Evolutionary conservation across 2,888 invertebrate genomes (phyloP), one percentile per base, ranked within the genome.

Genomic region (Leucophora obtusa): DNA sequence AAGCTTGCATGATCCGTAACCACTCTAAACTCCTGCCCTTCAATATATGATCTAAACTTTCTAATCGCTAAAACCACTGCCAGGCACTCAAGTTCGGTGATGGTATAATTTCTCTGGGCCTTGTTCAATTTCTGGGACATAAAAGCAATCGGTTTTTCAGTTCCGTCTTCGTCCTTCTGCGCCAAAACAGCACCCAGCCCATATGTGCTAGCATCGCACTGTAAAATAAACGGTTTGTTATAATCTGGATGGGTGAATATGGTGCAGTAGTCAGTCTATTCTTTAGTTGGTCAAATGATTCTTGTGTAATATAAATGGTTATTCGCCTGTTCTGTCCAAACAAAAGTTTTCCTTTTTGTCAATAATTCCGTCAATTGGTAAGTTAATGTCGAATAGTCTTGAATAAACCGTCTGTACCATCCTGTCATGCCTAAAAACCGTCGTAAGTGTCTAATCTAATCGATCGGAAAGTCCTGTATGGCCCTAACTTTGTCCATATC

Each of bases 401-500:
- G 14, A n/a, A 70, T 70, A 21, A 59, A 70, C 1, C 50, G 17
- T 5, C 63, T 8, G 8, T 63, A 47, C 81, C 72, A 51, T 18
- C 51, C 51, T 18, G 51, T 17, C 17, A 51, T 10, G 7, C 51
- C 17, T 1, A 51, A n/a, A 82, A 82, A 76, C 11, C 75, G 21
- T 35, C 78, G n/a, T 2, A 77, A 28, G 17, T 78, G 63, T 50
- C 47, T 63, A 14, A 43, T n/a, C n/a, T n/a, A 14, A 1, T 63
- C 51, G 1, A n/a, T n/a, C n/a, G 51, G 51, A 17, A 17, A 51
- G 1, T 17, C 15, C 6, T 17, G 47, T 1, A 79, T 74, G 5
- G 76, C 54, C 0, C 17, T 11, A 1, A 82, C 60, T 60, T 82
- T 82, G 1, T 68, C 65, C 1, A 76, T 78, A 21, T 83, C 82